Evolutionary conservation across 2,888 invertebrate species (phyloP).

Genomic region (Himalopsyche japonica): DNA sequence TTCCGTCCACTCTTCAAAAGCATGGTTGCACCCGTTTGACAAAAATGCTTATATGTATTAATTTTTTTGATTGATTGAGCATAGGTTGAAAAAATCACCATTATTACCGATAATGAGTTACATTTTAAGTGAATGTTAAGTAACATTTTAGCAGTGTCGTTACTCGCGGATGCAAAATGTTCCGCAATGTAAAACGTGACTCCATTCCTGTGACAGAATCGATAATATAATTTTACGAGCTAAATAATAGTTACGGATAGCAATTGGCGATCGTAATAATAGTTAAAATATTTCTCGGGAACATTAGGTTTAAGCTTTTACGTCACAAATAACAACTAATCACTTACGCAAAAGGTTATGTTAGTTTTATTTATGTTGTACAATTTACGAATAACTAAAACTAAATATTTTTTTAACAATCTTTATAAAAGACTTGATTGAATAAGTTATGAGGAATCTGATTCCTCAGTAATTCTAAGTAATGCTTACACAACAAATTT

Average conservation of each 20-base stretch:
- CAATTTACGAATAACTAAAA: neutral
- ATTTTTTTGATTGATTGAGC: no score
- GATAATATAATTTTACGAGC: neutral
- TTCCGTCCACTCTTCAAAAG: no score
- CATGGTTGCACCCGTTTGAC: no score
- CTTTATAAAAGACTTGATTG: neutral
- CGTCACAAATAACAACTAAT: neutral
- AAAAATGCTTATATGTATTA: no score
- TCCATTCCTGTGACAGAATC: neutral
- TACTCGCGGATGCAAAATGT: no score
- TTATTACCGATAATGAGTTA: no score
- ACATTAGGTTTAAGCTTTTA: neutral
- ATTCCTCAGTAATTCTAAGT: neutral
- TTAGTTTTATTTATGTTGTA: neutral
- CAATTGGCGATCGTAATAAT: neutral
- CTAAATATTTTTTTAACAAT: neutral
- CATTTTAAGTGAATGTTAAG: no score
- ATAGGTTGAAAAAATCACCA: no score
- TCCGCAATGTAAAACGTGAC: neutral
- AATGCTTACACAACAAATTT: neutral
- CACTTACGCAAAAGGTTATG: neutral
- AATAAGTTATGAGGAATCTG: neutral
- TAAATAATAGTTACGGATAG: neutral
- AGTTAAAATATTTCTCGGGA: neutral
- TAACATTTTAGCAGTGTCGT: no score